phyloP scores from a whole-genome alignment of 2,113 vertebrate species.

The Pollimyrus isidori region DNA sequence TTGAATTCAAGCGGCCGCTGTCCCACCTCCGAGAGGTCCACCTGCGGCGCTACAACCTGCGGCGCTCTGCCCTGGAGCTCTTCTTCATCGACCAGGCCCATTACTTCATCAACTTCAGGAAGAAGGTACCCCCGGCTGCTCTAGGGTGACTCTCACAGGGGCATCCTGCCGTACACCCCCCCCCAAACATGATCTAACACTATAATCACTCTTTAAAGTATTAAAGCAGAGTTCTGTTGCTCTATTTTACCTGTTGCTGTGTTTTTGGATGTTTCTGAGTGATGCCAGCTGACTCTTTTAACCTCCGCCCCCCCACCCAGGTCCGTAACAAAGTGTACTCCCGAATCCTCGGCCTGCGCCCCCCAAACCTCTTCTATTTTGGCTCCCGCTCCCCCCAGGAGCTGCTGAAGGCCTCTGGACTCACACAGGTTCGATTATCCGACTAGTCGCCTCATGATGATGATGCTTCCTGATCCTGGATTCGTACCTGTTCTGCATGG shows the following conservation, averaged over 20 bases:
- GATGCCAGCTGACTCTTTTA: neutral
- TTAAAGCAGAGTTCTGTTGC: neutral
- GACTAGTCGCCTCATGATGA: neutral
- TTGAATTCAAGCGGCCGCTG: slow-evolving; percentile 86
- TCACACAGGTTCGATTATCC: slow-evolving; percentile 75
- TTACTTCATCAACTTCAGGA: slow-evolving; percentile 95
- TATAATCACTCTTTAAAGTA: neutral
- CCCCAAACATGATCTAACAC: neutral
- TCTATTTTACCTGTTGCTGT: neutral
- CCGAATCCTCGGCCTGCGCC: slow-evolving; percentile 76
- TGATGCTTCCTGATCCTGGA: neutral
- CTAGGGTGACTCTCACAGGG: neutral
- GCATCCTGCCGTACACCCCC: neutral
- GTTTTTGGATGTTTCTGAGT: neutral
- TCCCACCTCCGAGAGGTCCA: slow-evolving; percentile 89
- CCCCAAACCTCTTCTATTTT: slow-evolving; percentile 76
- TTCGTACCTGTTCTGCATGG: neutral
- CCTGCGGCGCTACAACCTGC: slow-evolving; percentile 90
- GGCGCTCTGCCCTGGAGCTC: slow-evolving; percentile 86
- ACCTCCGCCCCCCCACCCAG: slow-evolving; percentile 42
- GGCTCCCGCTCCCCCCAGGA: slow-evolving; percentile 90
- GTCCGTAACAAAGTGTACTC: slow-evolving; percentile 91
- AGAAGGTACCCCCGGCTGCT: slow-evolving; percentile 58
- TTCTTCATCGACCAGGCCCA: slow-evolving; percentile 97
- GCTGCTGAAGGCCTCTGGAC: slow-evolving; percentile 84